Conservation (phyloP, 2,888 invertebrate genomes). For the Cremastinae sp. region DNA sequence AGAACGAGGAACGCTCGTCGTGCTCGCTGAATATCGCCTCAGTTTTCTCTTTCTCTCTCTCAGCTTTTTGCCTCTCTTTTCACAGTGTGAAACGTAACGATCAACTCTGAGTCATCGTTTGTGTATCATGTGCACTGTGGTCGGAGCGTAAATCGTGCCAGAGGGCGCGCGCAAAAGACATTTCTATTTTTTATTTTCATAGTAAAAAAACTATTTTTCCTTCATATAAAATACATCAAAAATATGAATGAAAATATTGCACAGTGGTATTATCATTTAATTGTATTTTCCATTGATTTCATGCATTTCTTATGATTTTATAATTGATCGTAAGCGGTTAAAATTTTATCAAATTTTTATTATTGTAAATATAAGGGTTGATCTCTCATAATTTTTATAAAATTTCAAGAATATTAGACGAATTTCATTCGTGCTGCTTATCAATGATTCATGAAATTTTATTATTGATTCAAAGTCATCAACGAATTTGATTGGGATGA, state of each 20-base stretch:
- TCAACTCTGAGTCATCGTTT: slow-evolving; percentile 55
- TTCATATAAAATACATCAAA: background rate
- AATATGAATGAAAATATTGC: no score
- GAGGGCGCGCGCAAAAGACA: slow-evolving; percentile 39
- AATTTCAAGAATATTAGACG: no score
- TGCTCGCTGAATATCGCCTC: slow-evolving; percentile 1
- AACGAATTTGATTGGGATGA: no score
- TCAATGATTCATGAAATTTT: no score
- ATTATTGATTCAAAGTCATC: no score
- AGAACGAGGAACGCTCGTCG: slow-evolving; percentile 17
- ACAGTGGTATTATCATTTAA: no score
- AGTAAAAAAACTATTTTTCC: background rate
- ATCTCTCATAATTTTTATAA: no score
- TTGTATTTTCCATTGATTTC: background rate
- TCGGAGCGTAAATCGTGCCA: slow-evolving; percentile 45
- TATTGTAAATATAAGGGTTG: no score
- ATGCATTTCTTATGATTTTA: background rate
- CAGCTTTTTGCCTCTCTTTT: slow-evolving; percentile 10
- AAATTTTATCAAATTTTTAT: no score
- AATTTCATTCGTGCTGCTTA: no score
- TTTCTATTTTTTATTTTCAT: slow-evolving; percentile 19
- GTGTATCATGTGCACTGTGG: slow-evolving; percentile 50
- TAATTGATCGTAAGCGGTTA: no score
- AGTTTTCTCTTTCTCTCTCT: slow-evolving; percentile 13
- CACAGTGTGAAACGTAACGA: slow-evolving; percentile 31